Base-by-base conservation (phyloP, 2,888 invertebrate genomes). In the Trissoscelio sp. region DNA sequence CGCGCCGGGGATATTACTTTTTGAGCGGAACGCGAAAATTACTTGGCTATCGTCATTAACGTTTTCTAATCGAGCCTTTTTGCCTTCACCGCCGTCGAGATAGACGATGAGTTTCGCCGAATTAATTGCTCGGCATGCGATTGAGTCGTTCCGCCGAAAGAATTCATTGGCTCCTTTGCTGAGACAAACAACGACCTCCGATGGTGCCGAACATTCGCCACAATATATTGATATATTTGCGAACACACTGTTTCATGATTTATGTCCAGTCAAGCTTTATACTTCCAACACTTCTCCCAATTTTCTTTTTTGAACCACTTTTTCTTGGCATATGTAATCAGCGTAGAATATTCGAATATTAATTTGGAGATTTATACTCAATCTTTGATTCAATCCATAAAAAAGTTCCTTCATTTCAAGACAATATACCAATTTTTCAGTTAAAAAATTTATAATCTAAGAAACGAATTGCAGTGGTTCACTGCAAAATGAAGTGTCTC, bases 61-160 rank as follows among this genome's bases (percentile, higher is more conserved):
- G 72, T 73, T 81, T 78, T 69, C 77, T 73, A 81, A 78, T 78
- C 73, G 78, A 66, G 58, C 70, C 75, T 72, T 79, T 82, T 82
- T 72, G 72, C 70, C 81, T 31, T 16, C 46, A n/a, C 69, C 81
- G 83, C 75, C 79, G 58, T 44, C 55, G 67, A 78, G 77, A 80
- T 80, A 80, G 82, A 83, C 83, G 83, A 78, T 81, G 84, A 83
- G 83, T 84, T 86, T 86, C 81, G 83, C 78, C 82, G 84, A 84
- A 86, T 85, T 86, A 85, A 85, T 86, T 85, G 84, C 79, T 60
- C 81, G 83, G 69, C 80, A 77, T 79, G 62, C 83, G 85, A 86
- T 85, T 85, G 84, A 85, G 86, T 83, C 84, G 85, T 85, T 81
- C 80, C 81, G 81, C 73, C 81, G 73, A 79, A 79, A 79, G 83